Percentiles rank a stretch among this genome's conserved stretches.
These are phyloP conservation scores for Prolemur simus DNA, from an alignment of 2,113 vertebrate species.

Conservation along the genomic window DNA sequence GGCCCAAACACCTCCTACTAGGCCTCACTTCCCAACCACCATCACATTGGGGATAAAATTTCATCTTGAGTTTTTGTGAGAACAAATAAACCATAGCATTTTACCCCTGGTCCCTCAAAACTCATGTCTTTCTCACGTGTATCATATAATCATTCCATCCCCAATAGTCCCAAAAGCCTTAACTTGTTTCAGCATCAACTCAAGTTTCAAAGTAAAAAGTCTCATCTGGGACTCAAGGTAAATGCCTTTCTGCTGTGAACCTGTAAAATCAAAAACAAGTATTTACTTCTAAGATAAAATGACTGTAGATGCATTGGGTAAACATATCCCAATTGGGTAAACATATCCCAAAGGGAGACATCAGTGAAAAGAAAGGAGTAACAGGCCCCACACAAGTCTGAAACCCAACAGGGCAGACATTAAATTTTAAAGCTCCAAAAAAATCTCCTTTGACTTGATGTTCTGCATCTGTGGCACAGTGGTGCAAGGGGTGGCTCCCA, in stretches of 20 bases:
- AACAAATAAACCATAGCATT: neutral
- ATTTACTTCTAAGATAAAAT: neutral
- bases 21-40: neutral
- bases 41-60: neutral
- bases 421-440: neutral
- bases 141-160: neutral
- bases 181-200: neutral
- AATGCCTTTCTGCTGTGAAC: neutral
- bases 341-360: neutral
- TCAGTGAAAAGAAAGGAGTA: neutral
- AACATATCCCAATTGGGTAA: neutral
- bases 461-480: neutral
- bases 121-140: neutral
- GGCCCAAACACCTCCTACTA: neutral
- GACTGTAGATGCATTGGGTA: neutral
- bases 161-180: neutral
- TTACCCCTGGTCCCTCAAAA: neutral
- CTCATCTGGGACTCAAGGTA: neutral
- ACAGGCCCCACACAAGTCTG: neutral
- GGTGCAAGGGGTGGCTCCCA: neutral
- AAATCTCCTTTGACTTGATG: neutral
- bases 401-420: neutral
- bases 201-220: neutral
- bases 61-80: neutral
- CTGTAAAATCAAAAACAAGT: neutral